These are phyloP conservation scores for Stenotaenia linearis DNA, from an alignment of 2,888 invertebrate species.

Conservation along the genomic window DNA sequence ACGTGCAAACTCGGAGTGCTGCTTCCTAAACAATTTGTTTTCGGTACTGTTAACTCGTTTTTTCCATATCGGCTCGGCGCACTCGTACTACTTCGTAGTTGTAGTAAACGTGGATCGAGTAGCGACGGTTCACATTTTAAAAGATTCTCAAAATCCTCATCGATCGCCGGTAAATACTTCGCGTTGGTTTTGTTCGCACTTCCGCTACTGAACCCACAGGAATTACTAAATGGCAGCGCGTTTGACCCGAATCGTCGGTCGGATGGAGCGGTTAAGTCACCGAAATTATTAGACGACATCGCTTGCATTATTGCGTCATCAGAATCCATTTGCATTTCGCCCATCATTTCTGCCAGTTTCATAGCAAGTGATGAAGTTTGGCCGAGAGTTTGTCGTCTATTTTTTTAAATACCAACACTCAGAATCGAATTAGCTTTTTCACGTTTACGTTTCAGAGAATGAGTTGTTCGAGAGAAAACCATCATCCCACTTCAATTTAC, in stretches of 20 bases:
- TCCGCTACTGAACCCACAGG: background rate
- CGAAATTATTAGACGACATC: background rate
- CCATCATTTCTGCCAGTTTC: too few species aligned
- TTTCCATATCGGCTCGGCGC: background rate
- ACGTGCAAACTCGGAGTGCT: slow-evolving; percentile 28
- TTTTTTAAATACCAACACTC: too few species aligned
- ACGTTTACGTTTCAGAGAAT: background rate
- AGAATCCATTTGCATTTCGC: background rate
- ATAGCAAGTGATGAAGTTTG: background rate
- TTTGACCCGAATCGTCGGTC: background rate
- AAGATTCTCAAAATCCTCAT: slow-evolving; percentile 26
- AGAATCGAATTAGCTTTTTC: too few species aligned
- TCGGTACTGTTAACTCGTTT: slow-evolving; percentile 2
- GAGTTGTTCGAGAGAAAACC: background rate
- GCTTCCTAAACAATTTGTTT: background rate
- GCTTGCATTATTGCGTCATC: background rate
- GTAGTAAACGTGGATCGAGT: slow-evolving; percentile 22
- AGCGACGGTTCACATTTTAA: slow-evolving; percentile 15
- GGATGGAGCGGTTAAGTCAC: background rate
- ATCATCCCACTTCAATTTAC: background rate
- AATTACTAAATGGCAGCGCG: background rate
- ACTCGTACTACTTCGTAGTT: background rate
- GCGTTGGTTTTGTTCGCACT: background rate
- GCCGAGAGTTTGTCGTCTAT: background rate
- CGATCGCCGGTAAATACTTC: background rate